phyloP scores from a whole-genome alignment of 2,113 vertebrate species.

The Tyrannus savana region DNA sequence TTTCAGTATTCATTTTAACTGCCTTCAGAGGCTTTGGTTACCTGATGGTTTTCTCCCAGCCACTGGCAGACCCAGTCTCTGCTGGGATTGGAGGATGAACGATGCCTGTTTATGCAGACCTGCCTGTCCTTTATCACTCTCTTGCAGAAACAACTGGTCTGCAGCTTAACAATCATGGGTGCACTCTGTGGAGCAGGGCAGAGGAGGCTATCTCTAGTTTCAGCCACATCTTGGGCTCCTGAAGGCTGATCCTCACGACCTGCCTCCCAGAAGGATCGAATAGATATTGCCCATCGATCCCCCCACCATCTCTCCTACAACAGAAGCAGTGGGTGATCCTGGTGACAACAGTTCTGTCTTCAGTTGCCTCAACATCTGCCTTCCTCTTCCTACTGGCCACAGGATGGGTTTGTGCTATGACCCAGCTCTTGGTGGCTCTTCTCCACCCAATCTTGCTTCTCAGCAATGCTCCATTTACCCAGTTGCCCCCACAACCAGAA shows the following conservation, averaged over 20 bases:
- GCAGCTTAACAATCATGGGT: not conserved
- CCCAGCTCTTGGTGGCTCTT: not conserved
- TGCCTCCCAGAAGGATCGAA: not conserved
- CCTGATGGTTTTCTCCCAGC: not conserved
- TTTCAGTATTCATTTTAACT: not conserved
- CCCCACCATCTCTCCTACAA: not conserved
- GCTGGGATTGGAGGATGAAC: not conserved
- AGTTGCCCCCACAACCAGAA: not conserved
- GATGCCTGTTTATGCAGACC: not conserved
- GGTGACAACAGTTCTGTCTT: not conserved
- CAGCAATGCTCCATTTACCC: not conserved
- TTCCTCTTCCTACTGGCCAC: not conserved
- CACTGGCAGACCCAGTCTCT: not conserved
- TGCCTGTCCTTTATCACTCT: not conserved
- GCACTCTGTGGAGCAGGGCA: not conserved
- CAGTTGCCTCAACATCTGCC: not conserved
- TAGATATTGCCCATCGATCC: not conserved
- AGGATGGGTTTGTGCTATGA: not conserved
- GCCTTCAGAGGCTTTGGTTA: not conserved
- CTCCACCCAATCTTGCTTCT: not conserved
- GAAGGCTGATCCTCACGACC: not conserved
- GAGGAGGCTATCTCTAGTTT: not conserved
- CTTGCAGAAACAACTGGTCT: not conserved
- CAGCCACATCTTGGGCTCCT: not conserved
- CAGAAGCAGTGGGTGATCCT: not conserved